Conservation (phyloP, 2,113 vertebrate species). For the Austrofundulus limnaeus region DNA sequence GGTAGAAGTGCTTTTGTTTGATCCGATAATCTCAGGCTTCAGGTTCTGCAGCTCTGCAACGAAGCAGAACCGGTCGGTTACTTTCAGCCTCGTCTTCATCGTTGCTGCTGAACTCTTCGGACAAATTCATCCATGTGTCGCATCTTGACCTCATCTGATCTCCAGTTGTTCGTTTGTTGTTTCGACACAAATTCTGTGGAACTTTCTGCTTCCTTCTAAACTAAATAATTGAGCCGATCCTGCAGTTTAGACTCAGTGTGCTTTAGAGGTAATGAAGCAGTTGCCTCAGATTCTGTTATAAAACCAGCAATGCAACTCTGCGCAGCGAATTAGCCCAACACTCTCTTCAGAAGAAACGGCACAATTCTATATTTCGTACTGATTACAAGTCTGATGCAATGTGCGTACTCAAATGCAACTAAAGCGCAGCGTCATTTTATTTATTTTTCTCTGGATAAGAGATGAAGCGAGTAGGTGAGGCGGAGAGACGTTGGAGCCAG, state of each 20-base stretch:
- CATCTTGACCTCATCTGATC: not conserved
- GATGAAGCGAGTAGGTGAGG: conserved; percentile 23
- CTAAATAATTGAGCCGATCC: too few species aligned
- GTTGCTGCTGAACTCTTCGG: not conserved
- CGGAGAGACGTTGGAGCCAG: conserved; percentile 20
- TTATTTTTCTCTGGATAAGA: conserved; percentile 1
- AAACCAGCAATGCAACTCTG: too few species aligned
- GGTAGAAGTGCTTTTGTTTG: conserved; percentile 1
- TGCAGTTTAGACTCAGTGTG: too few species aligned
- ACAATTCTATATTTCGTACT: too few species aligned
- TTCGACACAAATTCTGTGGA: too few species aligned
- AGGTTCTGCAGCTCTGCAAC: not conserved
- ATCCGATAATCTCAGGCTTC: conserved; percentile 9
- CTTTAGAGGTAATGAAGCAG: too few species aligned
- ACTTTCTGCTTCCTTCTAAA: too few species aligned
- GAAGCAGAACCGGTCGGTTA: not conserved
- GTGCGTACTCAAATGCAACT: not conserved
- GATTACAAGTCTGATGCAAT: not conserved
- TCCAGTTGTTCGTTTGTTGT: not conserved
- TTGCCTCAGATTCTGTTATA: too few species aligned
- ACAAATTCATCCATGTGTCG: conserved; percentile 20
- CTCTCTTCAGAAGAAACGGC: too few species aligned
- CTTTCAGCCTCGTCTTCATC: too few species aligned
- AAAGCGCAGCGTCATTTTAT: not conserved
- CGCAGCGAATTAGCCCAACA: too few species aligned